Evolutionary conservation across 2,113 vertebrate species (phyloP).

Genomic region (Channa maculata): DNA sequence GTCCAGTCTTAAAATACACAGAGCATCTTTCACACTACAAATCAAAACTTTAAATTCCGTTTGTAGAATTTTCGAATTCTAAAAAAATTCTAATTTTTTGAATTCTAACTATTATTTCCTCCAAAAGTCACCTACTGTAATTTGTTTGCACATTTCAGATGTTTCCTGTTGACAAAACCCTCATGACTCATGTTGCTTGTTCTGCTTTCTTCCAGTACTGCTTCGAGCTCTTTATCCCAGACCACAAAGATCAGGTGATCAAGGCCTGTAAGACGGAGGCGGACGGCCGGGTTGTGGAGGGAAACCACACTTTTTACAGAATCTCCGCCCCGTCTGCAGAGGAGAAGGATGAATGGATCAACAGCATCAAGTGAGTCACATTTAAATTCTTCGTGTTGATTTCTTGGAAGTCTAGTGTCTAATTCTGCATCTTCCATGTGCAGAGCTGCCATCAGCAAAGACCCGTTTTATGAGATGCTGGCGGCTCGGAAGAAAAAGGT

Average conservation of each 20-base stretch:
- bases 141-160: not conserved
- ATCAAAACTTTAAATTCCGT: too few species aligned
- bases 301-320: conserved; percentile 96
- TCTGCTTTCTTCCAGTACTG: conserved; percentile 88
- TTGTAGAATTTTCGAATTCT: too few species aligned
- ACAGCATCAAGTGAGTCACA: conserved; percentile 91
- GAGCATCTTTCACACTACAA: too few species aligned
- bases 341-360: conserved; percentile 98
- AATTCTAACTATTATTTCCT: too few species aligned
- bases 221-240: conserved; percentile 97
- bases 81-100: too few species aligned
- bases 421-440: not conserved
- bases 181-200: not conserved
- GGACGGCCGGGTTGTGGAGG: conserved; percentile 95
- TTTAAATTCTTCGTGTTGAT: not conserved
- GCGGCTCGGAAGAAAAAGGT: conserved; percentile 97
- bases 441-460: conserved; percentile 97
- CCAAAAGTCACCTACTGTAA: not conserved
- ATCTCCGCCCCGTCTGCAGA: conserved; percentile 94
- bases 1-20: too few species aligned
- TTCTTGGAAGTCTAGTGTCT: not conserved
- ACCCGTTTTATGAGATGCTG: conserved; percentile 99
- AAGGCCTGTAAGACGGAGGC: conserved; percentile 99
- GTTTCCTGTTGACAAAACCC: not conserved
- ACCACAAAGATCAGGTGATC: conserved; percentile 98